These are phyloP conservation scores for Harpagifer antarcticus DNA, from an alignment of 2,797 vertebrate genomes.

Conservation along the genomic window DNA sequence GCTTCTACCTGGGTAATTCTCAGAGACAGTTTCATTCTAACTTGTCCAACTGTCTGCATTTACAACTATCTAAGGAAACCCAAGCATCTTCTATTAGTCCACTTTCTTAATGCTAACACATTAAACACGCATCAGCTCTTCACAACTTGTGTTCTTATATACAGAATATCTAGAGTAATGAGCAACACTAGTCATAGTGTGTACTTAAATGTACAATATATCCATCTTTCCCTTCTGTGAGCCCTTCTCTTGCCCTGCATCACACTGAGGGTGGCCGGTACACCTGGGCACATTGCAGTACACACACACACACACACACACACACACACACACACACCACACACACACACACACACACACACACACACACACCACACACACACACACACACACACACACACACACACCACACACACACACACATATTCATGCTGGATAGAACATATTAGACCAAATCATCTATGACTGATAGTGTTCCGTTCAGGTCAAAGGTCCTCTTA, in stretches of 20 bases:
- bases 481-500: not conserved
- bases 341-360: too few species aligned
- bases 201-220: not conserved
- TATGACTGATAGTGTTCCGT: too few species aligned
- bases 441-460: too few species aligned
- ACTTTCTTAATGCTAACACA: not conserved
- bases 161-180: not conserved
- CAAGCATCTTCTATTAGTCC: not conserved
- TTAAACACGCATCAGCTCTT: too few species aligned
- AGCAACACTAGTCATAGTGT: not conserved
- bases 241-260: not conserved
- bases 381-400: too few species aligned
- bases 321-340: too few species aligned
- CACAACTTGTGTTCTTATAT: not conserved
- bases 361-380: too few species aligned
- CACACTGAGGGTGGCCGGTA: too few species aligned
- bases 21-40: not conserved
- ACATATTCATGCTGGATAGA: too few species aligned
- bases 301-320: not conserved
- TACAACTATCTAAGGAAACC: not conserved
- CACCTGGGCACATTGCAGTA: not conserved
- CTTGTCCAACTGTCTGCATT: not conserved
- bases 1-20: slow-evolving; percentile 85
- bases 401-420: not conserved
- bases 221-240: not conserved